Base-by-base conservation (phyloP, 1,140 invertebrate genomes). In the Trialeurodes vaporariorum region DNA sequence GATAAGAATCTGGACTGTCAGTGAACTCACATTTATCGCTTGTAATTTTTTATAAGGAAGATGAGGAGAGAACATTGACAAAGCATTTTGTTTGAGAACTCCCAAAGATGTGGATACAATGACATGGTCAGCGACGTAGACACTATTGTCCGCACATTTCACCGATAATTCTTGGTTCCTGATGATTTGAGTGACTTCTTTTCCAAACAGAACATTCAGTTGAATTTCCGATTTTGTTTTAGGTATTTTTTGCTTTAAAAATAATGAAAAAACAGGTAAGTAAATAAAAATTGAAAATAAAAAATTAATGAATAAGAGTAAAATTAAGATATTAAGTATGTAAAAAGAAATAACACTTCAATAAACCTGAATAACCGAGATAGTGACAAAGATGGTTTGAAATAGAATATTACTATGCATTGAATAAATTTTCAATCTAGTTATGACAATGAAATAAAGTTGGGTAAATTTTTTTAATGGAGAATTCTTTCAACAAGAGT, bases 91-190 rank as follows among this genome's bases (percentile, higher is more conserved):
- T 76, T 89, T 88, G 1, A 91, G 73, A 12, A 89, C 87, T 11
- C 85, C 88, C 49, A 91, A 68, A 0, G 87, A 85, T 0, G 85
- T 76, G 1, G 88, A 89, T 12, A 87, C 79, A 62, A 91, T 86
- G 0, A 87, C 83, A 76, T 86, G 84, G 72, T 87, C 84, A 5
- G 86, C 83, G 1, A 75, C 72, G 69, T 83, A 83, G 1, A 77
- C 63, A 64, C 81, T 79, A 1, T 84, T 85, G 71, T 87, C 85
- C 62, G 77, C 79, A 71, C 86, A 87, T 1, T 87, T 75, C 11
- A 73, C 70, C 24, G 76, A 72, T 60, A 66, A 65, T 60, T 70
- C 61, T 59, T 67, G 61, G 59, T 73, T 69, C 79, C 79, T 83
- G 23, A 75, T 72, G 1, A 85, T 82, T 67, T 79, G 75, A 0